Evolutionary conservation across 2,797 vertebrate genomes (phyloP).

Genomic region (Poliocrania exsul): DNA sequence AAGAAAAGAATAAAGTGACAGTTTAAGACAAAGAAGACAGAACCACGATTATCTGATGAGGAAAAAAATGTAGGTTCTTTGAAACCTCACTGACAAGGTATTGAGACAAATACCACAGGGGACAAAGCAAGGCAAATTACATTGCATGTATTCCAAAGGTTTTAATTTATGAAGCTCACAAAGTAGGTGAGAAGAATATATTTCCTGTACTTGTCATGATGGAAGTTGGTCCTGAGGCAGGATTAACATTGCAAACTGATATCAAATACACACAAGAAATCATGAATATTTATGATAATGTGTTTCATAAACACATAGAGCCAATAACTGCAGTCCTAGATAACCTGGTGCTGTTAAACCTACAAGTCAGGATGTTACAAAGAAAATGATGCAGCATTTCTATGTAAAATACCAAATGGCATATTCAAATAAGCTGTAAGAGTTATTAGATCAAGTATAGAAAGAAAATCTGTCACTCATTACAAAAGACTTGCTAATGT

Average conservation of each 20-base stretch:
- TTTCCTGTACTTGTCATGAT: neutral
- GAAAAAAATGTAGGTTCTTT: neutral
- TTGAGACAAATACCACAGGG: neutral
- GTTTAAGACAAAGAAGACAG: neutral
- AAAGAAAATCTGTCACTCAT: neutral
- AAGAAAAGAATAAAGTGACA: neutral
- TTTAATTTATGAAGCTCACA: conserved; percentile 27
- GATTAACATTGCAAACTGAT: conserved; percentile 26
- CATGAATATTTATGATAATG: conserved; percentile 54
- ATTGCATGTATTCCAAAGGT: neutral
- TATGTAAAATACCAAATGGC: conserved; percentile 4
- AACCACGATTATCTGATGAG: neutral
- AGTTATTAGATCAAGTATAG: neutral
- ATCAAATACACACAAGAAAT: neutral
- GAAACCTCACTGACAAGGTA: neutral
- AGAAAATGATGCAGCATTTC: neutral
- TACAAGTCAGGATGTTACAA: neutral
- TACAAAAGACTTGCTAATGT: neutral
- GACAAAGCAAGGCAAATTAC: conserved; percentile 12
- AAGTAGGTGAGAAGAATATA: conserved; percentile 1
- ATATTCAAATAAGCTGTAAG: conserved; percentile 21
- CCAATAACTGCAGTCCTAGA: conserved; percentile 8
- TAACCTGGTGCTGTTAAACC: conserved; percentile 5
- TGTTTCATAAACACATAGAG: conserved; percentile 28
- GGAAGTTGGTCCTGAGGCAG: conserved; percentile 15